Conservation (phyloP, 2,888 invertebrate genomes). For the Agrochola litura region DNA sequence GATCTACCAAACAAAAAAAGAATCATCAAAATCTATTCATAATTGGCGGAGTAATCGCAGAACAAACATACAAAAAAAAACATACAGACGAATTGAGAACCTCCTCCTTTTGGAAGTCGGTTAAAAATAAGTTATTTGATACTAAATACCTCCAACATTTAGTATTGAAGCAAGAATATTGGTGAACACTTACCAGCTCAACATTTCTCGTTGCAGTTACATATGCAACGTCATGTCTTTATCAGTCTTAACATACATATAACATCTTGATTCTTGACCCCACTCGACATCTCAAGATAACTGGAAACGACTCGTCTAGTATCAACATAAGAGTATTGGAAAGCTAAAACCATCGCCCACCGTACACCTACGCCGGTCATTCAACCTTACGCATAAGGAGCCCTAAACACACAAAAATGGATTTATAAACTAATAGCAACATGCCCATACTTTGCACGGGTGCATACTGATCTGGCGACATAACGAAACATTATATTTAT, state of each 20-base stretch:
- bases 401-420: conserved; percentile 55
- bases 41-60: too few species aligned
- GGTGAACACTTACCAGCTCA: background rate
- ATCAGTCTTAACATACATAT: conserved; percentile 47
- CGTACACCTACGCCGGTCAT: conserved; percentile 54
- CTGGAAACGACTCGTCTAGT: conserved; percentile 13
- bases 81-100: too few species aligned
- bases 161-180: background rate
- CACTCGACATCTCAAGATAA: conserved; percentile 40
- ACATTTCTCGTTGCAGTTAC: conserved; percentile 1
- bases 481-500: too few species aligned
- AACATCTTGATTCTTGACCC: conserved; percentile 43
- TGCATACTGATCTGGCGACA: background rate
- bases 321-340: conserved; percentile 48
- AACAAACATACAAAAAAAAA: too few species aligned
- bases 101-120: too few species aligned
- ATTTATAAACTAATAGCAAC: background rate
- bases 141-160: background rate
- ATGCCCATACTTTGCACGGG: background rate
- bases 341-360: conserved; percentile 58
- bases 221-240: conserved; percentile 34
- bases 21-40: too few species aligned
- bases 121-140: too few species aligned
- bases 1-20: too few species aligned
- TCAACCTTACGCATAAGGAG: conserved; percentile 48